These are phyloP conservation scores for Oryzias curvinotus DNA, from an alignment of 2,113 vertebrate species.

Conservation along the genomic window DNA sequence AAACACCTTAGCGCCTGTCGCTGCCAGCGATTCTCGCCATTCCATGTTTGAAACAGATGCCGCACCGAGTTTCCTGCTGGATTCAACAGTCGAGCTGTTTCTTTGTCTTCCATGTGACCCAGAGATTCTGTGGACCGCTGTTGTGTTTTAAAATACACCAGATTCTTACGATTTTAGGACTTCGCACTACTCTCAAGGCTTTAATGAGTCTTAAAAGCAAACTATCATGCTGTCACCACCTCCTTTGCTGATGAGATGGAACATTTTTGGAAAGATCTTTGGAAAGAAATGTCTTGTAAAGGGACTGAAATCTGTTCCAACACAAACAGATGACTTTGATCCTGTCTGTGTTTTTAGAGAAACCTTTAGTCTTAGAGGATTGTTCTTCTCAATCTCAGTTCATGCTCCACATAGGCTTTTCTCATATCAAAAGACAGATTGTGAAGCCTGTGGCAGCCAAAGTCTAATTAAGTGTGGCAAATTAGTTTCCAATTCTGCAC, in stretches of 20 bases:
- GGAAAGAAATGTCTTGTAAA: too few species aligned
- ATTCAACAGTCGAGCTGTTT: conserved; percentile 25
- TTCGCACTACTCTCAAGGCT: conserved; percentile 22
- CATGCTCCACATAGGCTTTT: conserved; percentile 22
- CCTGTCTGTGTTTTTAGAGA: too few species aligned
- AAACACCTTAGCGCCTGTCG: conserved; percentile 54
- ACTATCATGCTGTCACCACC: neutral
- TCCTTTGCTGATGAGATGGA: neutral
- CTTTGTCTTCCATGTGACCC: conserved; percentile 27
- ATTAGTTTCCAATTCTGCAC: conserved; percentile 59
- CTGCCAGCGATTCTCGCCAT: conserved; percentile 39
- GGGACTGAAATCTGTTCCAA: too few species aligned
- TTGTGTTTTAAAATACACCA: conserved; percentile 30
- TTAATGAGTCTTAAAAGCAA: conserved; percentile 30
- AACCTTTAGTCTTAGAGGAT: conserved; percentile 9
- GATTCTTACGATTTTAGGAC: conserved; percentile 14
- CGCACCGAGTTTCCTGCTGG: conserved; percentile 25
- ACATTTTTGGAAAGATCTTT: neutral
- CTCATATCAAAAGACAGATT: conserved; percentile 47
- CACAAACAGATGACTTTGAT: too few species aligned
- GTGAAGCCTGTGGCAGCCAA: conserved; percentile 45
- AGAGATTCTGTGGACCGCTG: conserved; percentile 16
- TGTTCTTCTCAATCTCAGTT: conserved; percentile 18
- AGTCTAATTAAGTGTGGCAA: conserved; percentile 57
- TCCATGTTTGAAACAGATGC: conserved; percentile 43